Percentiles rank a stretch among this genome's conserved stretches.
Conservation (phyloP, 2,797 vertebrate species). For the Rhyacichthys aspro region DNA sequence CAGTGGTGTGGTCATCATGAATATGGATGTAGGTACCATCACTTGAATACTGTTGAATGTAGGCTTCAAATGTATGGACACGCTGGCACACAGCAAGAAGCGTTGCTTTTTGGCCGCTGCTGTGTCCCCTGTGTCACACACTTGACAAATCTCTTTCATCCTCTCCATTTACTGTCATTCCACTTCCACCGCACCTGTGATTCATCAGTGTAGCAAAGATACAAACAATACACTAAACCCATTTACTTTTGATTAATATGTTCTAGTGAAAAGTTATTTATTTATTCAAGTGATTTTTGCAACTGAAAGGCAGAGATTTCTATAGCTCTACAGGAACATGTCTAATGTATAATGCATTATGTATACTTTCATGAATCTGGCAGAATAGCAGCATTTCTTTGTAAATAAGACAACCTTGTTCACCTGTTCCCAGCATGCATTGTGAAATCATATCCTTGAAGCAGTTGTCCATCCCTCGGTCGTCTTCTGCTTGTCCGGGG, state of each 20-base stretch:
- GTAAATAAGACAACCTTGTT: too few relatives aligned
- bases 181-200: conserved; percentile 37
- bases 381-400: too few relatives aligned
- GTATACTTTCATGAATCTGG: too few relatives aligned
- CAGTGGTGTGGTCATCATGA: conserved; percentile 37
- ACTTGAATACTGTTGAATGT: conserved; percentile 42
- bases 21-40: conserved; percentile 57
- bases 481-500: too few relatives aligned
- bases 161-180: conserved; percentile 51
- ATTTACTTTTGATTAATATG: conserved; percentile 2
- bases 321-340: too few relatives aligned
- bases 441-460: too few relatives aligned
- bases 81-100: conserved; percentile 40
- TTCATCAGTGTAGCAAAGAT: conserved; percentile 24
- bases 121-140: conserved; percentile 59
- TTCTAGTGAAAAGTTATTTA: not conserved
- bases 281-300: too few relatives aligned
- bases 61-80: conserved; percentile 42
- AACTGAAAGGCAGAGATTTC: too few relatives aligned
- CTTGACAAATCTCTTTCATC: conserved; percentile 64
- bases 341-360: too few relatives aligned
- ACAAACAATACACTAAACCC: not conserved
- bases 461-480: too few relatives aligned
- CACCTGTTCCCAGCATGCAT: too few relatives aligned
- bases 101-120: conserved; percentile 51